Percentiles rank a stretch among this genome's conserved stretches.
These are phyloP conservation scores for Plotosus lineatus DNA, from an alignment of 2,113 vertebrate species.

Conservation along the genomic window DNA sequence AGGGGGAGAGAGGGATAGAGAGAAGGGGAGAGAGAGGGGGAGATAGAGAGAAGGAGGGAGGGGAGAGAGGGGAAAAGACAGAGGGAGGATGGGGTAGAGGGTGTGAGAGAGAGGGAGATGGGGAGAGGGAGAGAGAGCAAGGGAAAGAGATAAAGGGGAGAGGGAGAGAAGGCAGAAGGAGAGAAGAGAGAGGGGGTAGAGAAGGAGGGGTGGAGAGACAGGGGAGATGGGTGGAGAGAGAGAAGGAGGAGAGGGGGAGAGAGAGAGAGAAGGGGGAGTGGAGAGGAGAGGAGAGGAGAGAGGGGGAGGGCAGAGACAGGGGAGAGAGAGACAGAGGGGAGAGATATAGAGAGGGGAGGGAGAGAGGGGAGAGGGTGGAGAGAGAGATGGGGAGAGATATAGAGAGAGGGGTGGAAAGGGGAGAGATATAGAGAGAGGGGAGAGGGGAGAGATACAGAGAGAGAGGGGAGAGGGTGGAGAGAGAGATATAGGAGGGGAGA, in stretches of 20 bases:
- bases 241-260: too few species aligned
- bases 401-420: background rate
- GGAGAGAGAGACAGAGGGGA: background rate
- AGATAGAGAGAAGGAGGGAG: constrained; percentile 30
- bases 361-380: too few species aligned
- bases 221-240: too few species aligned
- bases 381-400: background rate
- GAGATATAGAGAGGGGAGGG: constrained; percentile 6
- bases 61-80: constrained; percentile 42
- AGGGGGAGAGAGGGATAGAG: constrained; percentile 36
- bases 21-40: constrained; percentile 43
- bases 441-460: background rate
- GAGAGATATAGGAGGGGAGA: background rate
- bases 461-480: constrained; percentile 26
- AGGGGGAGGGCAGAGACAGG: too few species aligned
- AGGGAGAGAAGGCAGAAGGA: too few species aligned
- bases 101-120: constrained; percentile 33
- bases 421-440: background rate
- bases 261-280: too few species aligned
- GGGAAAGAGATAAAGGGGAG: constrained; percentile 27
- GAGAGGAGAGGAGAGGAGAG: too few species aligned
- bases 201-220: too few species aligned
- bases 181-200: too few species aligned
- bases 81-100: too few species aligned
- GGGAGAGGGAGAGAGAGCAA: constrained; percentile 40